phyloP scores from a whole-genome alignment of 2,797 vertebrate genomes.

The Sardinella longiceps region DNA sequence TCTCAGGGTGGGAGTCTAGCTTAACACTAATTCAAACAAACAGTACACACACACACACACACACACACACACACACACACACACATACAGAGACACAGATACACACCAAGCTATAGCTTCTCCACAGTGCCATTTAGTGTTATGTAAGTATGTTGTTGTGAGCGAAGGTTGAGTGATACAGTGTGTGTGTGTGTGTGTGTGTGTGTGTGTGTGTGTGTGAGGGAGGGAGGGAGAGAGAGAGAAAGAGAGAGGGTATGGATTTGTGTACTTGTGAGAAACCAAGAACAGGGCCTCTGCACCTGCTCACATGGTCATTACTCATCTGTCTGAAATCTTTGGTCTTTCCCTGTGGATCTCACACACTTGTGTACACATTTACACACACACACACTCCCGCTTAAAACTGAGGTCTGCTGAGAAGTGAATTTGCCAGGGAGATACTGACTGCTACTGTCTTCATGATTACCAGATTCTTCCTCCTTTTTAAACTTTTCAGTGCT shows the following conservation, averaged over 20 bases:
- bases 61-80: conserved; percentile 40
- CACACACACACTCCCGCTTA: conserved; percentile 17
- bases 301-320: conserved; percentile 9
- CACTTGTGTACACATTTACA: conserved; percentile 19
- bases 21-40: conserved; percentile 41
- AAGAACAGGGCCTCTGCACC: conserved; percentile 4
- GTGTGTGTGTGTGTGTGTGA: neutral
- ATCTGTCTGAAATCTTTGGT: conserved; percentile 34
- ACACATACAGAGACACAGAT: conserved; percentile 39
- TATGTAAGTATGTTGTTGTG: conserved; percentile 44
- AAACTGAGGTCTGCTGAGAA: conserved; percentile 54
- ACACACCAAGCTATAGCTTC: conserved; percentile 41
- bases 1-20: conserved; percentile 18
- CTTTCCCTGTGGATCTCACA: conserved; percentile 28
- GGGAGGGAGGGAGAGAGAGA: no score
- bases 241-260: neutral
- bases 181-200: conserved; percentile 34
- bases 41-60: conserved; percentile 39
- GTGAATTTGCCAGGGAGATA: conserved; percentile 62
- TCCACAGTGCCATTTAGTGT: conserved; percentile 57
- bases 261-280: neutral
- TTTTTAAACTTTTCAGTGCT: conserved; percentile 69
- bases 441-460: conserved; percentile 60
- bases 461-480: conserved; percentile 68
- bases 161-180: conserved; percentile 9